Percentiles rank a stretch among this genome's conserved stretches.
phyloP scores from a whole-genome alignment of 2,113 vertebrate genomes.

The Salvelinus sp. region DNA sequence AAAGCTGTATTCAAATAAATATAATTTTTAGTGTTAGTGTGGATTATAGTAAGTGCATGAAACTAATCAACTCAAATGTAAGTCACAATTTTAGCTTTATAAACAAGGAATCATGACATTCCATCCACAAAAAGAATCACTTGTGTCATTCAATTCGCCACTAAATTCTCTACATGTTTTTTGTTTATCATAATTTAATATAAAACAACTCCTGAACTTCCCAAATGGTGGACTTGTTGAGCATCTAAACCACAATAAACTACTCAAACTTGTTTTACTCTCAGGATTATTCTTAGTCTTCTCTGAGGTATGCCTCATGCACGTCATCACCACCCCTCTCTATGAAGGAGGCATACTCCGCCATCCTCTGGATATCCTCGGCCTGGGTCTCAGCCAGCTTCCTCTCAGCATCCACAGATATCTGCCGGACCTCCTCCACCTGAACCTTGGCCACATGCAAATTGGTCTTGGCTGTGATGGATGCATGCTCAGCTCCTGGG shows the following conservation, averaged over 20 bases:
- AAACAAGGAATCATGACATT: too few species aligned
- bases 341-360: conserved; percentile 47
- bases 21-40: not conserved
- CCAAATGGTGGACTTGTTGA: not conserved
- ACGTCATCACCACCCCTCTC: conserved; percentile 57
- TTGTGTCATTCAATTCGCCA: not conserved
- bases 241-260: not conserved
- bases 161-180: not conserved
- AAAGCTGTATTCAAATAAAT: not conserved
- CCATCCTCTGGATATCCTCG: conserved; percentile 73
- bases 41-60: not conserved
- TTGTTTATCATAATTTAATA: not conserved
- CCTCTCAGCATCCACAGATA: conserved; percentile 83
- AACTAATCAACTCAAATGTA: not conserved
- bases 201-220: not conserved
- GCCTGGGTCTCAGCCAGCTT: conserved; percentile 86
- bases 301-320: conserved; percentile 76
- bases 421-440: conserved; percentile 81
- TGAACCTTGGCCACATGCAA: conserved; percentile 83
- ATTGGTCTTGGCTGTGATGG: conserved; percentile 77
- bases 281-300: conserved; percentile 61
- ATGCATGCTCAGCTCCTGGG: conserved; percentile 89
- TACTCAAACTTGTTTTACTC: not conserved
- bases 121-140: too few species aligned
- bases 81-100: conserved; percentile 4